Base-by-base conservation (phyloP, 2,888 invertebrate species). In the Drosophila helvetica region DNA sequence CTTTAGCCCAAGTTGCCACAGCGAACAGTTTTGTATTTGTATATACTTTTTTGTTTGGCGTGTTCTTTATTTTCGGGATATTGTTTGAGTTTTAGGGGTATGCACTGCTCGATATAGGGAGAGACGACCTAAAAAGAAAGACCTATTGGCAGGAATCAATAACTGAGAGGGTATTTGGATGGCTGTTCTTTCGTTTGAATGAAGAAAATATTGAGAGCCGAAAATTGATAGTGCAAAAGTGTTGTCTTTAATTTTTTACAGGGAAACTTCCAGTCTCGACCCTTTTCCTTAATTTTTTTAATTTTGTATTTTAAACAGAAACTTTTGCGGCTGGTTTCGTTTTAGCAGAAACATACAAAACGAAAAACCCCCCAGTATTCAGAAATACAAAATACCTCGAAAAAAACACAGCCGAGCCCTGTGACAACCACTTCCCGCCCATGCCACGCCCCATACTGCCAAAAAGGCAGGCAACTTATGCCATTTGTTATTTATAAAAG, bases 401-500 rank as follows among this genome's bases (percentile, higher is more conserved):
- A 65, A 64, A 56, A 27, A 27, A 48, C 15, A 53, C 27, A n/a
- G 65, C 4, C n/a, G 4, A 38, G 17, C 54, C 22, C 46, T 10
- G 46, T 67, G 54, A 54, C 77, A 51, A 43, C 18, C 64, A 17
- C 9, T 12, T 22, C 0, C 19, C 25, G 25, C 10, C 42, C 22
- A n/a, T 22, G 19, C 66, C 54, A 59, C 59, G 59, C 69, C 43
- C 50, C 46, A 53, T 25, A 42, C 51, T 15, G 27, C 66, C 61
- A 25, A 47, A 54, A 64, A 42, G 62, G 54, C 22, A 72, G 73
- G 22, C 74, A 86, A 80, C 80, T 83, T 78, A 64, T 63, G 73
- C 75, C 84, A 83, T 86, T 83, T 83, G 84, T 88, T 88, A 88
- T 88, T 78, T 83, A 80, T 83, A 88, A 83, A 74, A 74, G 73